Percentiles rank a stretch among this genome's conserved stretches.
Evolutionary conservation across 2,888 invertebrate species (phyloP).

Genomic region (Dasysyrphus tricinctus): DNA sequence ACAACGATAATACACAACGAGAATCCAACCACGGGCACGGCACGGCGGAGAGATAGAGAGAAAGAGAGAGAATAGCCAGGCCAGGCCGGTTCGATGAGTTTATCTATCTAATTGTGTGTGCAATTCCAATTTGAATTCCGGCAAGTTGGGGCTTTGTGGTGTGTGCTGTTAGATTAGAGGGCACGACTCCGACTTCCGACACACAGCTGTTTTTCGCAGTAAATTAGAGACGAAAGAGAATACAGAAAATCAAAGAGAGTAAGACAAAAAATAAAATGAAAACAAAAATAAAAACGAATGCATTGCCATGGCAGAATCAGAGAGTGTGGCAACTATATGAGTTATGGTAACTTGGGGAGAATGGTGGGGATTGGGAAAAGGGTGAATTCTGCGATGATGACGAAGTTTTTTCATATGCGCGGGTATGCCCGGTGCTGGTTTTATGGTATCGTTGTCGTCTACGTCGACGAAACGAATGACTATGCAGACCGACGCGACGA

Average conservation of each 20-base stretch:
- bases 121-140: constrained; percentile 69
- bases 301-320: constrained; percentile 58
- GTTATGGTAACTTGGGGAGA: constrained; percentile 12
- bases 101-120: constrained; percentile 58
- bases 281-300: constrained; percentile 65
- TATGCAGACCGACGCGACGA: constrained; percentile 40
- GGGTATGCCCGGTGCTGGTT: constrained; percentile 45
- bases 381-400: constrained; percentile 54
- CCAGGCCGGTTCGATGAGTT: constrained; percentile 51
- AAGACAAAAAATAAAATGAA: not conserved
- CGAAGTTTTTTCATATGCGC: constrained; percentile 59
- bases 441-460: constrained; percentile 37
- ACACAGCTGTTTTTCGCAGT: constrained; percentile 75
- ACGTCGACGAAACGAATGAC: constrained; percentile 53
- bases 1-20: not conserved
- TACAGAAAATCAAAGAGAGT: constrained; percentile 6
- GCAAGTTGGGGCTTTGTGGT: constrained; percentile 46
- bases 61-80: not conserved
- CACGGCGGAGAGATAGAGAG: constrained; percentile 3
- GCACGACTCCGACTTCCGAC: constrained; percentile 68
- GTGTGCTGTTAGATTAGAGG: constrained; percentile 67
- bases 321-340: constrained; percentile 22
- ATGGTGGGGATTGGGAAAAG: not conserved
- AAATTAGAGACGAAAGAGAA: constrained; percentile 34
- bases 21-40: not conserved